Base-by-base conservation (phyloP, 2,888 invertebrate genomes). In the Melanophora roralis region DNA sequence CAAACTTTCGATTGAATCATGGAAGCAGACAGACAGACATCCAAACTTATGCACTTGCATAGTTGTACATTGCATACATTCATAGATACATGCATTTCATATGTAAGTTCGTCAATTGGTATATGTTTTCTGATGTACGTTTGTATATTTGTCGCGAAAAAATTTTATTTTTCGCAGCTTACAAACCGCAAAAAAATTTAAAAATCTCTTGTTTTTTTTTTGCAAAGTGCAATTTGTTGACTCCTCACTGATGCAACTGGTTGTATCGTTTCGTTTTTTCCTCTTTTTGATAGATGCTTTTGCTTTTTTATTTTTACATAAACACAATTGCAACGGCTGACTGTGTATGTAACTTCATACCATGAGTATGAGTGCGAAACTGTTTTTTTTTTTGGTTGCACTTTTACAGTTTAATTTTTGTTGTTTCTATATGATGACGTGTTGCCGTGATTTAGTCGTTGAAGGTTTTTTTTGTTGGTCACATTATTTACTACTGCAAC, bases 191-290 rank as follows among this genome's bases (percentile, higher is more conserved):
- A 73, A 80, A 79, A 79, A 75, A 68, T 75, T 71, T 72, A 57
- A 72, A 72, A 80, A 80, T 80, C 72, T 76, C 67, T 51, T 62
- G 72, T 78, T 80, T 78, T 76, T 62, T 76, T 78, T 80, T 78
- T 76, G 68, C 68, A 64, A 68, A 80, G 68, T 80, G 80, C 80
- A 80, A 73, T 80, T 80, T 80, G 72, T 60, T 72, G 76, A 76
- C 68, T 75, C 62, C 69, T 76, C 75, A 68, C 72, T 68, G 72
- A 67, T 79, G 79, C 79, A 79, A 79, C 79, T 79, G 71, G 79
- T 78, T 74, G 78, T 71, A 62, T 23, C 19, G 43, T 47, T 49
- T 45, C 36, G 55, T 40, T 55, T 73, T 53, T 55, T 23, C 14
- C 12, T 53, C 38, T 51, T 12, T 32, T 43, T n/a, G 57, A 21